phyloP scores from a whole-genome alignment of 2,888 invertebrate species.

The Meiosimyza platycephala region DNA sequence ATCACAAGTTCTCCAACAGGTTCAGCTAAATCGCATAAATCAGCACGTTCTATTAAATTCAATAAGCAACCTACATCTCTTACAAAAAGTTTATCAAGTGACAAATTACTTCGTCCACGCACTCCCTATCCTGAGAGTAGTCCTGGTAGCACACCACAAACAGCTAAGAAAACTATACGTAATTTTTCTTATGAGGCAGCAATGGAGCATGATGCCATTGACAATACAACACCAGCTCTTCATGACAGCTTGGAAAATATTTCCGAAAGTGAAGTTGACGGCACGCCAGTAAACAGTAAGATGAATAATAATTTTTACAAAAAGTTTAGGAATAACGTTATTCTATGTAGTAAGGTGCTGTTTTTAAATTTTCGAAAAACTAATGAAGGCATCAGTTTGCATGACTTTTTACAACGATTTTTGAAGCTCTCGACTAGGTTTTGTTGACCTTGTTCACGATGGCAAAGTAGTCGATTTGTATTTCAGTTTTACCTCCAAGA shows the following conservation, averaged over 20 bases:
- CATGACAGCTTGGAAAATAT: slow-evolving; percentile 59
- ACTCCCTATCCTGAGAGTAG: slow-evolving; percentile 63
- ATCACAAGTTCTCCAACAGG: slow-evolving; percentile 50
- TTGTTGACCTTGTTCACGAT: no score
- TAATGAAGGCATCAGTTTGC: background rate
- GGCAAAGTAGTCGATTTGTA: no score
- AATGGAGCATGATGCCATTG: slow-evolving; percentile 55
- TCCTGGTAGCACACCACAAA: slow-evolving; percentile 51
- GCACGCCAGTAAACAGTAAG: slow-evolving; percentile 34
- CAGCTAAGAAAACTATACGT: slow-evolving; percentile 52
- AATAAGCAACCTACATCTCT: slow-evolving; percentile 46
- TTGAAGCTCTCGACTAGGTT: no score
- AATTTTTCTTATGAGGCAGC: slow-evolving; percentile 60
- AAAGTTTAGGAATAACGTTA: background rate
- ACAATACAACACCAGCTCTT: slow-evolving; percentile 56
- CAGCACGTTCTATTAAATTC: slow-evolving; percentile 51
- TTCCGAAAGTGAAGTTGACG: slow-evolving; percentile 42
- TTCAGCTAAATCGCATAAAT: slow-evolving; percentile 52
- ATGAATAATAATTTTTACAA: slow-evolving; percentile 8
- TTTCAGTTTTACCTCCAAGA: no score
- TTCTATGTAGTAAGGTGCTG: no score
- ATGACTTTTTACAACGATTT: no score
- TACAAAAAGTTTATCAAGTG: slow-evolving; percentile 40
- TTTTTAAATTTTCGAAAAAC: background rate
- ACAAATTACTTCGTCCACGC: slow-evolving; percentile 57